Evolutionary conservation across 2,888 invertebrate genomes (phyloP).

Genomic region (Drosophila anomelani): DNA sequence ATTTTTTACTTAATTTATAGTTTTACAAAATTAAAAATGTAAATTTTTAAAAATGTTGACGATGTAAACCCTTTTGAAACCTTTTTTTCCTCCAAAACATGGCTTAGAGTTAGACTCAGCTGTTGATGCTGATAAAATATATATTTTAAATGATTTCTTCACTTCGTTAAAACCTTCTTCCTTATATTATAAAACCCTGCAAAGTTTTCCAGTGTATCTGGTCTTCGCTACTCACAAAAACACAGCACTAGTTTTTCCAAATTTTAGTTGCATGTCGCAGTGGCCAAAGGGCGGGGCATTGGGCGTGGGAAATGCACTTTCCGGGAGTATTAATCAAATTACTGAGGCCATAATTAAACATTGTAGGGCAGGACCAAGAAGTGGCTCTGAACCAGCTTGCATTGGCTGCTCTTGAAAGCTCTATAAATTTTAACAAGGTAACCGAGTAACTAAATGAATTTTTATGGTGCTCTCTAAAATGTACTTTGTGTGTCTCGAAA

Average conservation of each 20-base stretch:
- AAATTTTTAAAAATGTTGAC: too few relatives aligned
- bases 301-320: slow-evolving; percentile 35
- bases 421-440: slow-evolving; percentile 9
- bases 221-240: slow-evolving; percentile 11
- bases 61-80: too few relatives aligned
- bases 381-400: slow-evolving; percentile 6
- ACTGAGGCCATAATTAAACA: slow-evolving; percentile 44
- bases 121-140: not conserved
- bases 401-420: slow-evolving; percentile 16
- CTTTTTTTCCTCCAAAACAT: too few relatives aligned
- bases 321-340: slow-evolving; percentile 47
- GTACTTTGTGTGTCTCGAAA: not conserved
- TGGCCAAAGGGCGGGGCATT: slow-evolving; percentile 16
- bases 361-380: slow-evolving; percentile 23
- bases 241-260: slow-evolving; percentile 14
- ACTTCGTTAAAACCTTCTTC: not conserved
- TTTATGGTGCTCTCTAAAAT: not conserved
- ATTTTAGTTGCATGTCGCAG: slow-evolving; percentile 45
- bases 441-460: not conserved
- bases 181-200: not conserved
- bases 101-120: not conserved
- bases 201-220: not conserved
- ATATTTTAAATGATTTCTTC: not conserved
- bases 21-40: too few relatives aligned
- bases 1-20: too few relatives aligned